Conservation (phyloP, 2,888 invertebrate genomes). For the Apantesis nais region DNA sequence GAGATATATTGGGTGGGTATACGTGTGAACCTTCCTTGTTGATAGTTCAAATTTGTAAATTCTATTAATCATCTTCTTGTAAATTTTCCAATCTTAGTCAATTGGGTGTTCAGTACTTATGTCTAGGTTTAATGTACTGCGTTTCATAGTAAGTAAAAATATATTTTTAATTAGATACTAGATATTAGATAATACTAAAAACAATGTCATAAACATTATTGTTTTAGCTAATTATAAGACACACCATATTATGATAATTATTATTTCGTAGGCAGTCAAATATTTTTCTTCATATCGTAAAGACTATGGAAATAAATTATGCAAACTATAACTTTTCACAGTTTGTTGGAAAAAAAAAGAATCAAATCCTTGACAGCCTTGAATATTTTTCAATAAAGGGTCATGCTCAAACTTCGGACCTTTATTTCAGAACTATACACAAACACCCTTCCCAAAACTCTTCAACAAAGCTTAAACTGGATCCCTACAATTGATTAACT, state of each 20-base stretch:
- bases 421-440: slow-evolving; percentile 4
- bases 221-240: neutral
- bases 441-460: slow-evolving; percentile 6
- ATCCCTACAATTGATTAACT: slow-evolving; percentile 39
- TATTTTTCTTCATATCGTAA: neutral
- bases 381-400: neutral
- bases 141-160: neutral
- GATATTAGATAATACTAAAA: too few relatives aligned
- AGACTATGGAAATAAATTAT: neutral
- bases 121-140: neutral
- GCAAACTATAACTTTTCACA: neutral
- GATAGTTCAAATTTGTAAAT: neutral
- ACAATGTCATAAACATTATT: neutral
- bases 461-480: slow-evolving; percentile 18
- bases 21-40: neutral
- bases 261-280: neutral
- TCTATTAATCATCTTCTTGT: neutral
- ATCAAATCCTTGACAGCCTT: neutral
- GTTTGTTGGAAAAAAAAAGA: neutral
- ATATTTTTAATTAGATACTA: neutral
- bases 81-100: neutral
- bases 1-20: neutral
- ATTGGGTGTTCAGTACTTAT: neutral
- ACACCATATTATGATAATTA: neutral
- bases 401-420: neutral